phyloP scores from a whole-genome alignment of 2,113 vertebrate genomes.

The Procavia capensis region DNA sequence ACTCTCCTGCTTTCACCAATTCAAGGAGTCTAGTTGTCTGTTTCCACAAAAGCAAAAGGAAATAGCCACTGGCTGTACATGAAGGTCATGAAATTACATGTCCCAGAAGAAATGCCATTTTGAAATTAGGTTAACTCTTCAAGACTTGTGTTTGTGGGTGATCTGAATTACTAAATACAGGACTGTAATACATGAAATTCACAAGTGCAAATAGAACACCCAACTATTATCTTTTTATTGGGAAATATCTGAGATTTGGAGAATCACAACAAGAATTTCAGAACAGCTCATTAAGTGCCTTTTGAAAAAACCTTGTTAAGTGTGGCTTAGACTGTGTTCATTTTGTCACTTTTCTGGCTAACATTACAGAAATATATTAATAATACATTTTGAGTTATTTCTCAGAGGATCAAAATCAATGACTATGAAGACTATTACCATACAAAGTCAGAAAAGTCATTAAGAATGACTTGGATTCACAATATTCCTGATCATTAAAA shows the following conservation, averaged over 20 bases:
- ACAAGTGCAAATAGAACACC: not conserved
- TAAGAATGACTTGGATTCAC: conserved; percentile 82
- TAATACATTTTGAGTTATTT: conserved; percentile 74
- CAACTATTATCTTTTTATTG: conserved; percentile 8
- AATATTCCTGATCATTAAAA: conserved; percentile 83
- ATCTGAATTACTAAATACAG: conserved; percentile 17
- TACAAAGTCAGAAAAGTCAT: conserved; percentile 77
- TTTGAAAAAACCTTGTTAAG: conserved; percentile 19
- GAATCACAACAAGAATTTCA: conserved; percentile 27
- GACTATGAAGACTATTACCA: conserved; percentile 73
- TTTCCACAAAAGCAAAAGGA: conserved; percentile 40
- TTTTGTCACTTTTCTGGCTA: conserved; percentile 64
- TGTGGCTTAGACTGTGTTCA: not conserved
- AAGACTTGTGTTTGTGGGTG: conserved; percentile 59
- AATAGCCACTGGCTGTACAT: not conserved
- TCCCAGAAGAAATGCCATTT: conserved; percentile 54
- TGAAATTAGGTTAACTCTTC: conserved; percentile 67
- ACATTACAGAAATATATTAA: conserved; percentile 73
- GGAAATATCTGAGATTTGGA: not conserved
- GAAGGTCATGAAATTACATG: conserved; percentile 23
- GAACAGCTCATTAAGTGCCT: not conserved
- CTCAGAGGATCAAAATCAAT: conserved; percentile 71
- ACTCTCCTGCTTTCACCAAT: not conserved
- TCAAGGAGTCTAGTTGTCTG: not conserved
- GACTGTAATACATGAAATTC: not conserved